These are phyloP conservation scores for Chrysopa pallens DNA, from an alignment of 1,140 invertebrate species.

Conservation along the genomic window DNA sequence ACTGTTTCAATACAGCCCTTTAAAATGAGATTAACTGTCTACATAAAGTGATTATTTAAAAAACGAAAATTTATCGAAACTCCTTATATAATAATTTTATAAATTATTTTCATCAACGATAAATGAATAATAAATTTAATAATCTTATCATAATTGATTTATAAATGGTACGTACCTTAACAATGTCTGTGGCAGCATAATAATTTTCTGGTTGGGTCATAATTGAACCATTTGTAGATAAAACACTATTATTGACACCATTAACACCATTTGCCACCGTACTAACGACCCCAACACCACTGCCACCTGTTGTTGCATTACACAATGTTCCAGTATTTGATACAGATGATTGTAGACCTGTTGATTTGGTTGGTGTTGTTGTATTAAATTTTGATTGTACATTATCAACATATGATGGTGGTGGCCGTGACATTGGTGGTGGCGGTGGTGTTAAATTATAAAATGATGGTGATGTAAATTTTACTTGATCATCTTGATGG, in stretches of 20 bases:
- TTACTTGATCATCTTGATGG: too few relatives aligned
- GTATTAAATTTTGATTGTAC: too few relatives aligned
- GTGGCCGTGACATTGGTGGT: constrained; percentile 20
- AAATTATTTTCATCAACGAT: too few relatives aligned
- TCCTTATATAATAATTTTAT: too few relatives aligned
- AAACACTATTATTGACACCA: background rate
- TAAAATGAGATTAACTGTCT: too few relatives aligned
- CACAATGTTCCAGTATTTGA: too few relatives aligned
- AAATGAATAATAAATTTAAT: too few relatives aligned
- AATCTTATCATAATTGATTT: background rate
- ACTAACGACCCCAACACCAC: constrained; percentile 19
- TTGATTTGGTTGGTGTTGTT: constrained; percentile 2
- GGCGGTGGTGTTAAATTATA: constrained; percentile 24
- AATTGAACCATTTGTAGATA: too few relatives aligned
- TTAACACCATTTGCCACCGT: constrained; percentile 13
- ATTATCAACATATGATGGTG: constrained; percentile 19
- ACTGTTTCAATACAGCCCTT: too few relatives aligned
- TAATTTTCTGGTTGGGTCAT: constrained; percentile 51
- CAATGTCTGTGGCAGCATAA: constrained; percentile 55
- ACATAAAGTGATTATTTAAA: too few relatives aligned
- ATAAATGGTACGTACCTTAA: constrained; percentile 27
- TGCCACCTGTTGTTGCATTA: constrained; percentile 12
- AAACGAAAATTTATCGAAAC: too few relatives aligned
- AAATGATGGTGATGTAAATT: constrained; percentile 25
- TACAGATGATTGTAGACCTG: constrained; percentile 1